Base-by-base conservation (phyloP, 1,140 invertebrate species). In the Drosophila trapezifrons region DNA sequence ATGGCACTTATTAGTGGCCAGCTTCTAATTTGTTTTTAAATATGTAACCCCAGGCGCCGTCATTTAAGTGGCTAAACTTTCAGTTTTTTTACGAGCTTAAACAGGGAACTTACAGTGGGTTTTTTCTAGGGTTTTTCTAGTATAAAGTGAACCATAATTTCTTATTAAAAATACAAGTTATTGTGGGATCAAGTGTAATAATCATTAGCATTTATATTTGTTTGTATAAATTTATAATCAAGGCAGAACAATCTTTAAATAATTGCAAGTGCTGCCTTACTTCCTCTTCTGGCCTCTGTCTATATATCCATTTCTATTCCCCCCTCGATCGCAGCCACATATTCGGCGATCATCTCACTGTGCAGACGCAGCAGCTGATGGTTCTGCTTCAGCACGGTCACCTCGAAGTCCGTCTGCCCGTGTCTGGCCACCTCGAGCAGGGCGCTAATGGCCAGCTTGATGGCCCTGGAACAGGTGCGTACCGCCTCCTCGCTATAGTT, bases 11-110 rank as follows among this genome's bases (percentile, higher is more conserved):
- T 79, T 78, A 73, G 64, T 80, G 70, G 76, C 46, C 70, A 79
- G 76, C 57, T 79, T 79, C 72, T 80, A 70, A 80, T 80, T 80
- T 79, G 64, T 64, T 79, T 69, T 78, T 79, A 80, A 80, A 80
- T 75, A 43, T 35, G 52, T 18, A 18, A 46, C 67, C 59, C 29
- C 40, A 51, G 38, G 58, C 17, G 27, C 29, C 55, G 37, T 17
- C 42, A 40, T 43, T 40, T 54, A 78, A 70, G 32, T 62, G 64
- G 59, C n/a, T 15, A 25, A 46, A 29, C 40, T 54, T 54, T 35
- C 29, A 35, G 20, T 35, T 54, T n/a, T 15, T 15, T 37, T 7
- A 2, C 5, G 0, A 6, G 1, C 6, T n/a, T 20, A 52, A 32
- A 32, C 3, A 32, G 29, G 29, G 10, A 29, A 29, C 27, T 29